A percentile compares a stretch with the other conserved stretches of the same genome.
Conservation (phyloP, 2,888 invertebrate species). For the Pachymerium ferrugineum region DNA sequence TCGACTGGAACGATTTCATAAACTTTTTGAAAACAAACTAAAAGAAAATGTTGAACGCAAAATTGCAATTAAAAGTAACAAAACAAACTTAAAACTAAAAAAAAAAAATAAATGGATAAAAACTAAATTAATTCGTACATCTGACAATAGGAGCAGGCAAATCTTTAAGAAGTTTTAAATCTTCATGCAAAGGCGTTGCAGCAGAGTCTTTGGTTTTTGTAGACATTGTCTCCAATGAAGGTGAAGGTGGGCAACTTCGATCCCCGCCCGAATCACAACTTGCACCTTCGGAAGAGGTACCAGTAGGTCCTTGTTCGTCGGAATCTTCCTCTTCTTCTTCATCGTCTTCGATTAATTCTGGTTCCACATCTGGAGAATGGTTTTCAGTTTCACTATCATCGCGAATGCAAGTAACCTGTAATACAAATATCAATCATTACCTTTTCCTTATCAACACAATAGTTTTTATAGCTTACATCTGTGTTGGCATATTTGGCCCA, state of each 20-base stretch:
- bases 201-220: neutral
- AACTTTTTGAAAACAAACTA: slow-evolving; percentile 23
- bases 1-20: slow-evolving; percentile 25
- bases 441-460: neutral
- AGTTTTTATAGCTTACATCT: neutral
- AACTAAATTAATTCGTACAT: neutral
- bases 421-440: neutral
- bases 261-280: slow-evolving; percentile 12
- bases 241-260: slow-evolving; percentile 28
- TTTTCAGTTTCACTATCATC: slow-evolving; percentile 29
- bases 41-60: neutral
- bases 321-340: slow-evolving; percentile 30
- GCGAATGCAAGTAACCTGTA: neutral
- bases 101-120: neutral
- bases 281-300: slow-evolving; percentile 3
- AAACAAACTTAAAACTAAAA: neutral
- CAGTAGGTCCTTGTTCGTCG: neutral
- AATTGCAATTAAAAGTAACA: neutral
- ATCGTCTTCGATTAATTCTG: slow-evolving; percentile 1
- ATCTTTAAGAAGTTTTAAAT: neutral
- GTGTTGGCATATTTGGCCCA: slow-evolving; percentile 53
- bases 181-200: neutral
- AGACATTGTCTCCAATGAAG: neutral
- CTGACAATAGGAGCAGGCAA: neutral
- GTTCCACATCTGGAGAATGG: neutral